A percentile compares a stretch with the other conserved stretches of the same genome.
Evolutionary conservation across 2,888 invertebrate species (phyloP).

Genomic region (Melieria picta): DNA sequence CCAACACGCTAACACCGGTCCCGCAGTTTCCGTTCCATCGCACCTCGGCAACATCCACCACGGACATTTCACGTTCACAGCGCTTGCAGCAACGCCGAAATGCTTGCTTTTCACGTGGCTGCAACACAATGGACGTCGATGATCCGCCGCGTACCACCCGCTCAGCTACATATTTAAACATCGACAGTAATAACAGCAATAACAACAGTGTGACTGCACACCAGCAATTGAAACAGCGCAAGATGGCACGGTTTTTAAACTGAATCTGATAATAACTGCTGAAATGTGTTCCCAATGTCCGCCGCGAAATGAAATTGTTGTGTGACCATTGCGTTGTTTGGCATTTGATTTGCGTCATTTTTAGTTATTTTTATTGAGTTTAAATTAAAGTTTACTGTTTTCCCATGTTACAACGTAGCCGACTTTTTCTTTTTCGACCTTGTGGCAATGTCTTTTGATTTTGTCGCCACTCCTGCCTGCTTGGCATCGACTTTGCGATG

Average conservation of each 20-base stretch:
- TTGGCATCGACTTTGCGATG: background rate
- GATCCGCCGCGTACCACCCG: background rate
- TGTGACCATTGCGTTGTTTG: background rate
- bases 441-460: conserved; percentile 17
- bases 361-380: conserved; percentile 3
- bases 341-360: background rate
- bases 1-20: conserved; percentile 28
- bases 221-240: conserved; percentile 45
- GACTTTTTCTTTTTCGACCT: background rate
- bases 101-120: conserved; percentile 38
- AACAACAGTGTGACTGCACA: conserved; percentile 36
- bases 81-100: conserved; percentile 9
- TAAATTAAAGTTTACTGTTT: conserved; percentile 21
- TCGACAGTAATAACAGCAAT: too few species aligned
- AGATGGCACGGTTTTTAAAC: conserved; percentile 29
- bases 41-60: conserved; percentile 50
- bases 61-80: conserved; percentile 35
- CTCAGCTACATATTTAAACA: background rate
- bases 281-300: too few species aligned
- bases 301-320: background rate
- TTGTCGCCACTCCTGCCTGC: background rate
- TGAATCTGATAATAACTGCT: background rate
- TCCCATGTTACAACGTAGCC: conserved; percentile 1
- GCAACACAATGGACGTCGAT: conserved; percentile 37
- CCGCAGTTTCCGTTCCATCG: conserved; percentile 46